Conservation (phyloP, 2,113 vertebrate genomes). For the Cranoglanis bouderius region DNA sequence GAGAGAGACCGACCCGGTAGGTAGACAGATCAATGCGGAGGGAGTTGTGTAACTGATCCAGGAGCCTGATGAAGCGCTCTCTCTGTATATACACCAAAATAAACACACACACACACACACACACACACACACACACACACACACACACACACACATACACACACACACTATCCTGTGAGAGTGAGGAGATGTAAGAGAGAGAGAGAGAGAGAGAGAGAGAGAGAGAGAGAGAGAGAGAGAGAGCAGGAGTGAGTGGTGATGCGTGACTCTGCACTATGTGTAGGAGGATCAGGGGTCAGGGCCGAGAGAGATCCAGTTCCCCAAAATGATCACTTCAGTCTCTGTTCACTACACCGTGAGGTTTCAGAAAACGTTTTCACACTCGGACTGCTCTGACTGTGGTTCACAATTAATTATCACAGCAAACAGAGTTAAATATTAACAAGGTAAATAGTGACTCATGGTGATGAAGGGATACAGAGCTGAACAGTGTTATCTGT, state of each 20-base stretch:
- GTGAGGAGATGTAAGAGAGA: too few species aligned
- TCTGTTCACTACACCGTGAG: background rate
- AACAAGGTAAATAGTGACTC: background rate
- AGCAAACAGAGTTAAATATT: background rate
- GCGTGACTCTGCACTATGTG: background rate
- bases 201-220: background rate
- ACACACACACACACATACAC: background rate
- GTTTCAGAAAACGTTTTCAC: background rate
- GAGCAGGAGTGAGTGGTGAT: background rate
- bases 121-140: too few species aligned
- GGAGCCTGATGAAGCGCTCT: conserved; percentile 93
- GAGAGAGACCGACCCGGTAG: conserved; percentile 84
- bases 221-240: background rate
- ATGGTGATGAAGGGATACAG: background rate
- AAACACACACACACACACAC: background rate
- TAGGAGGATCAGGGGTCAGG: conserved; percentile 14
- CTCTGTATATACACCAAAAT: conserved; percentile 71
- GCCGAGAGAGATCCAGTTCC: background rate
- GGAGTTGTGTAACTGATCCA: conserved; percentile 98
- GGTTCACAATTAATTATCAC: background rate
- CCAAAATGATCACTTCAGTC: background rate
- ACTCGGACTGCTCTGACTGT: background rate
- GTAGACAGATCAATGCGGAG: conserved; percentile 95
- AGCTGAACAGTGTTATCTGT: background rate
- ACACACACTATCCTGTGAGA: too few species aligned